Evolutionary conservation across 2,888 invertebrate species (phyloP).

Genomic region (Chesias legatella): DNA sequence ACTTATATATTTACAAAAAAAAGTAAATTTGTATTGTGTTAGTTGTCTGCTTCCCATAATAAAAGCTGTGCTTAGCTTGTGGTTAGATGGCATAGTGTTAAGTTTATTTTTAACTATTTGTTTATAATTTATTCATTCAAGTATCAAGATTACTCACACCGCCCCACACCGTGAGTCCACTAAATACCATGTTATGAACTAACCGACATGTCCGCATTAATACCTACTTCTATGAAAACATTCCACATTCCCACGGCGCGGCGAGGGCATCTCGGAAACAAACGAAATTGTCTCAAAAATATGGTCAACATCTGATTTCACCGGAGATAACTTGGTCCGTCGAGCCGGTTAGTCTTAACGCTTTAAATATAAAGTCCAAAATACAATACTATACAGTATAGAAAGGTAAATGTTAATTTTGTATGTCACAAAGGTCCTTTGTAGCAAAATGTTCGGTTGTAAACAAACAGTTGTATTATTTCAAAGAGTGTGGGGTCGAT

Average conservation of each 20-base stretch:
- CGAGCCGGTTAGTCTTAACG: constrained; percentile 15
- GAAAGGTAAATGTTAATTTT: background rate
- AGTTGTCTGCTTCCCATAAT: too few relatives aligned
- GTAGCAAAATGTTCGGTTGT: constrained; percentile 42
- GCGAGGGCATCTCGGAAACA: constrained; percentile 54
- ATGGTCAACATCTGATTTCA: constrained; percentile 36
- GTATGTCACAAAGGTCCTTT: constrained; percentile 35
- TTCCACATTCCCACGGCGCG: constrained; percentile 64
- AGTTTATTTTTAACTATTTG: too few relatives aligned
- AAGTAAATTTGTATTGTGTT: too few relatives aligned
- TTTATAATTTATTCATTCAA: constrained; percentile 28
- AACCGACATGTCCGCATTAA: constrained; percentile 63
- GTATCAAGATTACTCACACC: constrained; percentile 42
- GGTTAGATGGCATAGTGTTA: too few relatives aligned
- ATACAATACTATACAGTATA: constrained; percentile 1
- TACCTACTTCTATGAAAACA: constrained; percentile 43
- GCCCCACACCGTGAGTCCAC: constrained; percentile 30
- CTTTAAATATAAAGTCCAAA: constrained; percentile 22
- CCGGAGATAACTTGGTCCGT: constrained; percentile 12
- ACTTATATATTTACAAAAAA: too few relatives aligned
- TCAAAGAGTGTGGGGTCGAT: constrained; percentile 53
- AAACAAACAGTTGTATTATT: constrained; percentile 59
- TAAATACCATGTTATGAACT: constrained; percentile 70
- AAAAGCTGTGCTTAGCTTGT: too few relatives aligned
- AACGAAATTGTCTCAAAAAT: constrained; percentile 59